Base-by-base conservation (phyloP, 2,113 vertebrate genomes). In the Carettochelys insculpta region DNA sequence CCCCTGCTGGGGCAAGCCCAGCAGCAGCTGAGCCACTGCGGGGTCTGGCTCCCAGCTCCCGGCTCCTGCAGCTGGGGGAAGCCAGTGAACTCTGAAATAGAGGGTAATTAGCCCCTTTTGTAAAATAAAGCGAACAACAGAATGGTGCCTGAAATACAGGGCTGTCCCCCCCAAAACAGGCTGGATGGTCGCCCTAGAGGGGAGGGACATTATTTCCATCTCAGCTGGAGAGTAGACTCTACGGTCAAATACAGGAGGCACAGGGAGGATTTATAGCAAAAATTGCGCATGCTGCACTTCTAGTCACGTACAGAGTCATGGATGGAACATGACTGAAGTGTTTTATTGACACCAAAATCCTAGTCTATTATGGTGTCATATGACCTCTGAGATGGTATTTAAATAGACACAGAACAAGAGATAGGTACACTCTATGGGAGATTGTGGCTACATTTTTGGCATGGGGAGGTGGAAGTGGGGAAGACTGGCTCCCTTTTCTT, bases 391-490 rank as follows among this genome's bases (percentile, higher is more conserved):
- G 27, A 56, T 24, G 45, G 82, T 24, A 90, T 8, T 82, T 50
- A 73, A 93, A 77, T 79, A 91, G 14, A 68, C 91, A n/a, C 47
- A 88, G 75, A 41, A 53, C 76, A 58, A 90, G 91, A 45, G 82
- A 80, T 5, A 86, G 14, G 43, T 86, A 12, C 3, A 58, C 80
- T 82, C 73, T 88, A 24, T 68, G 51, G 22, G 5, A 65, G 54
- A 81, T 13, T 48, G 48, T 48, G 48, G 48, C 48, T 48, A 48
- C 8, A 48, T 48, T 48, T 7, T 48, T 48, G 48, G 12, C 8
- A 48, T 9, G 48, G 8, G 7, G 48, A 12, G 48, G 48, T 12
- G 12, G 48, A 48, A 48, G 48, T 12, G 12, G 48, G 48, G 48
- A 12, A 48, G 48, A 48, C 12, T 48, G 48, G 7, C 48, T 48